Percentiles rank a stretch among this genome's conserved stretches.
Conservation (phyloP, 64 coral and sea anemone genomes). For the Hydrozoanthus tunicans region DNA sequence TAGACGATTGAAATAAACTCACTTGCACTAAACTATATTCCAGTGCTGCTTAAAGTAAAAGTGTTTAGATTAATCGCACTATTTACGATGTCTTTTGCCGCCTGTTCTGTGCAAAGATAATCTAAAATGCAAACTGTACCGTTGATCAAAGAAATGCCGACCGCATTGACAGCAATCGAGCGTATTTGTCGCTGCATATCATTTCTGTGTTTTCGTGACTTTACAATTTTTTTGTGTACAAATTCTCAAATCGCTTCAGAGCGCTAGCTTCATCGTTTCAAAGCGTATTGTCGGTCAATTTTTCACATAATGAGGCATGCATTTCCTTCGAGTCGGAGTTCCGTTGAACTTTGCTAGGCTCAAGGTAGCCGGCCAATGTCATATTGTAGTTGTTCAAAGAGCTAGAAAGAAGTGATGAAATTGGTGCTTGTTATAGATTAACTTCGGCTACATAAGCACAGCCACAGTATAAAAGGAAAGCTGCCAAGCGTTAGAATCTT, state of each 20-base stretch:
- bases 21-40: neutral
- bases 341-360: no score
- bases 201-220: constrained; percentile 29
- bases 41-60: constrained; percentile 7
- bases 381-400: no score
- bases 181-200: constrained; percentile 15
- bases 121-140: constrained; percentile 59
- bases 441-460: neutral
- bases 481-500: no score
- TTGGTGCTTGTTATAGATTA: neutral
- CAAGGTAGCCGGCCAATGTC: no score
- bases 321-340: no score
- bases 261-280: neutral
- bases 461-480: neutral
- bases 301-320: no score
- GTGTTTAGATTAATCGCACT: constrained; percentile 30
- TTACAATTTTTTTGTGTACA: neutral
- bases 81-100: constrained; percentile 42
- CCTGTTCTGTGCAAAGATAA: constrained; percentile 53
- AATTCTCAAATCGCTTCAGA: neutral
- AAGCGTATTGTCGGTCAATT: neutral
- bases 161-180: constrained; percentile 33
- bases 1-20: neutral
- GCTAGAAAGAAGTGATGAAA: neutral
- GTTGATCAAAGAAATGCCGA: constrained; percentile 55